phyloP scores from a whole-genome alignment of 2,113 vertebrate species.

The Atlantisia rogersi region DNA sequence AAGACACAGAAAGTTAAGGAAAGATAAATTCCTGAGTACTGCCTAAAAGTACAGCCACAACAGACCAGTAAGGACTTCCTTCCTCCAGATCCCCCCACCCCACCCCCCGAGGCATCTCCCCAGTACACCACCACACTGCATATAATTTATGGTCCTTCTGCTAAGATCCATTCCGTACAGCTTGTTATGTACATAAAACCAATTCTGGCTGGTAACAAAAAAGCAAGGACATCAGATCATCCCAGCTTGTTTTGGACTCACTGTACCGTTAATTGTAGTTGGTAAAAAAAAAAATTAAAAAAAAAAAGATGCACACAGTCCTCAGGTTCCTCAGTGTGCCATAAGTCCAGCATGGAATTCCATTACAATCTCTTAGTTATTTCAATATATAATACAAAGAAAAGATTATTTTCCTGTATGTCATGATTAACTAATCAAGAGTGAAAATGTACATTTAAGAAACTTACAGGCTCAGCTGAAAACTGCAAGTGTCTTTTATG shows the following conservation, averaged over 20 bases:
- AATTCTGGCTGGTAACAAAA: neutral
- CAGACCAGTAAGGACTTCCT: neutral
- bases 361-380: neutral
- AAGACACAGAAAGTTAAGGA: neutral
- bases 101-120: neutral
- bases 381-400: neutral
- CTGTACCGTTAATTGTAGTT: neutral
- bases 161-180: neutral
- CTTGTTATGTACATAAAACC: neutral
- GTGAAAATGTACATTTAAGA: neutral
- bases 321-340: neutral
- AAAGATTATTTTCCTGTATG: neutral
- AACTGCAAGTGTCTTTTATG: slow-evolving; percentile 22
- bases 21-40: neutral
- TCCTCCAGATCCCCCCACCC: neutral
- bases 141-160: neutral
- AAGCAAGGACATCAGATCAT: slow-evolving; percentile 5
- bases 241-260: neutral
- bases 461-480: neutral
- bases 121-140: neutral
- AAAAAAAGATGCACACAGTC: neutral
- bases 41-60: neutral
- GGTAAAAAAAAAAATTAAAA: neutral
- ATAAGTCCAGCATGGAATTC: neutral
- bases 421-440: neutral